These are phyloP conservation scores for Penaeus monodon DNA, from an alignment of 2,888 invertebrate genomes.

Conservation along the genomic window DNA sequence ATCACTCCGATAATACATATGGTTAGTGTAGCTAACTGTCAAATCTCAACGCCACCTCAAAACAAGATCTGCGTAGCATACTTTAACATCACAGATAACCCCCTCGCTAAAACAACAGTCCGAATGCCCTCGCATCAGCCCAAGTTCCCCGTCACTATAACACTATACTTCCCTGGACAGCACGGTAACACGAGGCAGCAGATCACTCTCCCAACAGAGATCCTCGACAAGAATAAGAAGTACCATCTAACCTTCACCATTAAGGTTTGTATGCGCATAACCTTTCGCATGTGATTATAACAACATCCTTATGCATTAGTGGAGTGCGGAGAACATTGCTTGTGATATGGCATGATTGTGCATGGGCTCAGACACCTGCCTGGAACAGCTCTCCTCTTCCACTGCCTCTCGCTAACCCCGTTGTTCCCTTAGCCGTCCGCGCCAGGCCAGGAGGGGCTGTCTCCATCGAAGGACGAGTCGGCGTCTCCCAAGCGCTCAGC, in stretches of 20 bases:
- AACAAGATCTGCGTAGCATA: too few species aligned
- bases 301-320: not conserved
- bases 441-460: not conserved
- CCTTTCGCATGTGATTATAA: not conserved
- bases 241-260: constrained; percentile 95
- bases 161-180: constrained; percentile 67
- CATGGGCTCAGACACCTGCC: not conserved
- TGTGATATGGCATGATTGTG: constrained; percentile 8
- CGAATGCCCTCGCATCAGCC: too few species aligned
- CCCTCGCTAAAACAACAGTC: too few species aligned
- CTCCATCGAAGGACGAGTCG: not conserved
- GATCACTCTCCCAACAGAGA: constrained; percentile 87
- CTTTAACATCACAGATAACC: too few species aligned
- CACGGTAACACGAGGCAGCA: constrained; percentile 85
- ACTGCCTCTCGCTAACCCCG: constrained; percentile 3
- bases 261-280: constrained; percentile 44
- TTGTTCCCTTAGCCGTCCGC: constrained; percentile 36
- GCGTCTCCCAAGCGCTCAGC: constrained; percentile 23
- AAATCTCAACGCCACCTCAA: too few species aligned
- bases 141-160: too few species aligned
- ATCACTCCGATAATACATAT: too few species aligned
- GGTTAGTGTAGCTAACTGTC: too few species aligned
- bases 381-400: not conserved
- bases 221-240: constrained; percentile 87
- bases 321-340: not conserved